These are phyloP conservation scores for Empidonax traillii DNA, from an alignment of 2,113 vertebrate species.

Conservation along the genomic window DNA sequence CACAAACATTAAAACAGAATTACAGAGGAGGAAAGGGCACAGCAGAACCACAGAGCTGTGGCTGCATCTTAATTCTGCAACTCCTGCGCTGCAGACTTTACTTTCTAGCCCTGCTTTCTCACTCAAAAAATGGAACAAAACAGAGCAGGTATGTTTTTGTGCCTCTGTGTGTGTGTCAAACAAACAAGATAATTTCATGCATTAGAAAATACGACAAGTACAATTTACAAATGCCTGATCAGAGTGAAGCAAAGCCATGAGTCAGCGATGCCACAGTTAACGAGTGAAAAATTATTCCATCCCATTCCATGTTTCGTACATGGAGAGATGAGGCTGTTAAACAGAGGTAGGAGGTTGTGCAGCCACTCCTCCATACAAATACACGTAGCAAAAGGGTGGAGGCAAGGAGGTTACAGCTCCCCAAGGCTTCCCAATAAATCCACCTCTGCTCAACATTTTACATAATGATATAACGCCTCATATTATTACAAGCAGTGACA, in stretches of 20 bases:
- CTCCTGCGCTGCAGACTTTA: background rate
- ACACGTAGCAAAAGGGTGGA: background rate
- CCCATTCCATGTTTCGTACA: background rate
- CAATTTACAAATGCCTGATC: background rate
- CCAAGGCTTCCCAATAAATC: conserved; percentile 44
- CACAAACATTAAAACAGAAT: background rate
- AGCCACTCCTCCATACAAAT: conserved; percentile 3
- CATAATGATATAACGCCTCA: conserved; percentile 43
- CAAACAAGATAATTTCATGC: conserved; percentile 27
- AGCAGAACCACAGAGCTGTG: background rate
- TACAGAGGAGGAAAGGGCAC: background rate
- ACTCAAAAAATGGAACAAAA: background rate
- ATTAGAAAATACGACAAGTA: conserved; percentile 23
- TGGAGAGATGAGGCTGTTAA: background rate
- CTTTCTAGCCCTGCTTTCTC: background rate
- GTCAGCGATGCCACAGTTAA: conserved; percentile 13
- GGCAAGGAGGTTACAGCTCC: background rate
- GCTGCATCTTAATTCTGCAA: background rate
- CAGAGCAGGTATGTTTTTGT: background rate
- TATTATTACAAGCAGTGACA: conserved; percentile 40
- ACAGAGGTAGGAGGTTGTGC: background rate
- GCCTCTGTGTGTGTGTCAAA: background rate
- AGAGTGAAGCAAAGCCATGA: conserved; percentile 41
- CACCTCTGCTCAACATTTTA: conserved; percentile 12
- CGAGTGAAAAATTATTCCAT: background rate